Base-by-base conservation (phyloP, 2,797 vertebrate genomes). In the Emys orbicularis region DNA sequence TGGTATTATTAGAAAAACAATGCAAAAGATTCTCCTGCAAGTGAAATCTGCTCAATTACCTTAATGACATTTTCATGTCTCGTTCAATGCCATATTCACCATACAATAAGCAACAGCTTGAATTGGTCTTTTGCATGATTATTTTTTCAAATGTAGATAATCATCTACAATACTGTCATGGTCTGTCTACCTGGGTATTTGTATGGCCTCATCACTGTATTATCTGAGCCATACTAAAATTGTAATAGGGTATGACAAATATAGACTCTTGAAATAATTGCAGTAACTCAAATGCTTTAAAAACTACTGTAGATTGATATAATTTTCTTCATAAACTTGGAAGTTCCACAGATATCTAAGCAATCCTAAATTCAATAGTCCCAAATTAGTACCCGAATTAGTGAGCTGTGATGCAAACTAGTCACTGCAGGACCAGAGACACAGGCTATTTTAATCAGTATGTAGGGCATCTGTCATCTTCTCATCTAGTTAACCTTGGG, bases 391-490 rank as follows among this genome's bases (percentile, higher is more conserved):
- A 90, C 68, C 65, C 93, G 86, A 97, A 92, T 54, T 2, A 10
- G 50, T 94, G 90, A 96, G 81, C 93, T 94, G 83, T 89, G 86
- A 84, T 89, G 50, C 59, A 94, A 91, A 96, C 95, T 96, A 96
- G 95, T 95, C 92, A 91, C 61, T 93, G 19, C 23, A 88, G 54
- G 85, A 84, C 65, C 56, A 93, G 81, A 95, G 76, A 91, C 92
- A 31, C 19, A 25, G 56, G 41, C 52, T 92, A 84, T 94, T 37
- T 95, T 95, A 92, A 88, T 90, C 57, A 81, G 41, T 92, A 84
- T 57, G 65, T 1, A n/a, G 74, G 79, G 92, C 15, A 94, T 96
- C 85, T 94, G 52, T 94, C 84, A 90, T 90, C 96, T 80, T 97
- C 27, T 83, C 3, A 11, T 89, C 56, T 94, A 53, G 52, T 89